Evolutionary conservation across 2,113 vertebrate species (phyloP), one percentile per base, ranked within the genome.

Genomic region (Octodon degus): DNA sequence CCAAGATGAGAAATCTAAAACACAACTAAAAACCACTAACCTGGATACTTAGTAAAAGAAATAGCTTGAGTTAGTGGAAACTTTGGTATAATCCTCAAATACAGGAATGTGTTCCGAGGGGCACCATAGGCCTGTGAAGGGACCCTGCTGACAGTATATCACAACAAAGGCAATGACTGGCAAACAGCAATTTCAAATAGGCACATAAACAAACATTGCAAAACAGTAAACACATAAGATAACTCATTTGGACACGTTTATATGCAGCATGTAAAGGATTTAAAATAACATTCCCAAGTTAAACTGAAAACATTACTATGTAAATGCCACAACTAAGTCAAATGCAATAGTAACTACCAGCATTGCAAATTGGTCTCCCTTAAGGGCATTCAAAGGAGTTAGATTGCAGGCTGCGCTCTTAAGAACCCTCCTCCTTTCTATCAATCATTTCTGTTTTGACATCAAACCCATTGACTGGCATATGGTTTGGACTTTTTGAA

Each of bases 401-500:
- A 70, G 68, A 90, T 1, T 40, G 65, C 40, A 17, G 80, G 84
- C 93, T 85, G 12, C 19, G 58, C 16, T 76, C 95, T 98, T 98
- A 99, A 86, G 98, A 98, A 80, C 99, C 98, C 4, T 98, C 98
- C 50, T 99, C 99, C 81, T 99, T 99, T 5, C 98, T 97, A 97
- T 99, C 99, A 72, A 99, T 98, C 96, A 99, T 96, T 47, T 99
- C 94, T 1, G 98, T 98, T 98, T 99, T 99, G 95, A 98, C 99
- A 96, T 99, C 98, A 98, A 99, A 99, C 84, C 99, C 99, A 95
- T 99, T 99, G 27, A 99, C 99, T 97, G 99, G 89, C 99, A 99
- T 99, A 98, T 99, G 99, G 97, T 99, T 99, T 81, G 99, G 99
- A 97, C 99, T 99, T 98, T 99, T 99, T 0, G 99, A 99, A 77